phyloP scores from a whole-genome alignment of 2,113 vertebrate genomes.

The Triplophysa siluroides region DNA sequence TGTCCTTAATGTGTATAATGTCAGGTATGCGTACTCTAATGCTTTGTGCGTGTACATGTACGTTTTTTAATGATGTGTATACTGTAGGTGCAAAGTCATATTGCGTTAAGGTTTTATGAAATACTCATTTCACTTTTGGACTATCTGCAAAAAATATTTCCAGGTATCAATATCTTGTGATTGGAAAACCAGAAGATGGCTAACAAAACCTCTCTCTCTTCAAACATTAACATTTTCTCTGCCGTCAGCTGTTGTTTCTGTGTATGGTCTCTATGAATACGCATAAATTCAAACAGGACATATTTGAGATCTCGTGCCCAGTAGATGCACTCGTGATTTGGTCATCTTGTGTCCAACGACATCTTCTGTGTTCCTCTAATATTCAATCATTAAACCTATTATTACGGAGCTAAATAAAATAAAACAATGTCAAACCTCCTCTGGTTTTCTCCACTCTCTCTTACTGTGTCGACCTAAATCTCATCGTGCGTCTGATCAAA shows the following conservation, averaged over 20 bases:
- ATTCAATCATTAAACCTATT: neutral
- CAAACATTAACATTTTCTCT: neutral
- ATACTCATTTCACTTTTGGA: too few species aligned
- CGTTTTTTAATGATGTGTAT: neutral
- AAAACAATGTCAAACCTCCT: conserved; percentile 20
- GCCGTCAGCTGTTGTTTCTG: neutral
- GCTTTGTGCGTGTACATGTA: neutral
- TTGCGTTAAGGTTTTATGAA: neutral
- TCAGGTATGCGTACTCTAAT: neutral
- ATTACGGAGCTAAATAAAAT: conserved; percentile 22
- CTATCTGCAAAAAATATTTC: too few species aligned
- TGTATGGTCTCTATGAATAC: neutral
- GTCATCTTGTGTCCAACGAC: neutral
- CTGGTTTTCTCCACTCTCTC: neutral
- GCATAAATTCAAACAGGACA: neutral
- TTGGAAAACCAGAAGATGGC: neutral
- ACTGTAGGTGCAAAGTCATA: neutral
- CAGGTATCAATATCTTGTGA: neutral
- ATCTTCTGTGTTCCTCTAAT: neutral
- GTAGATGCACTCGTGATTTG: neutral
- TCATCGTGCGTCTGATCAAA: too few species aligned
- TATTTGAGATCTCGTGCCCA: neutral
- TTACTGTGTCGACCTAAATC: neutral
- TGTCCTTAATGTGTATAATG: conserved; percentile 12
- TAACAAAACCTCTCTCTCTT: neutral